phyloP scores from a whole-genome alignment of 2,797 vertebrate genomes.

The Sciaenops ocellatus region DNA sequence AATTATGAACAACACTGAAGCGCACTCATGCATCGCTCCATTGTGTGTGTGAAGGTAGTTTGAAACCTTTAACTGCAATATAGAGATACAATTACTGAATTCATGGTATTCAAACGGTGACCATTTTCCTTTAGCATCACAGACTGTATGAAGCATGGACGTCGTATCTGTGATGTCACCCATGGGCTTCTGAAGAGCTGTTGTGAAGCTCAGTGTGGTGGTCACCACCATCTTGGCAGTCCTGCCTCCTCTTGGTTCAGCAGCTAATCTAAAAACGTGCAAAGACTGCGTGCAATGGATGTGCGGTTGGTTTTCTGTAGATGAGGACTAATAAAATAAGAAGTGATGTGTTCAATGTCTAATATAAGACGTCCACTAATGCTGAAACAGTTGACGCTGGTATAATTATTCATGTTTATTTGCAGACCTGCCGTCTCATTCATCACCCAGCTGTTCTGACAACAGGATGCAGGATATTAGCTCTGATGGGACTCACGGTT shows the following conservation, averaged over 20 bases:
- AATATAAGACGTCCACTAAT: not conserved
- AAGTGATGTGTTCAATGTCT: not conserved
- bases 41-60: not conserved
- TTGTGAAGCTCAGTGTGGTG: no score
- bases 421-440: slow-evolving; percentile 2
- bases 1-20: not conserved
- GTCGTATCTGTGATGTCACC: no score
- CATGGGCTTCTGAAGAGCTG: no score
- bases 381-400: not conserved
- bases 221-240: no score
- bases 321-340: not conserved
- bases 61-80: not conserved
- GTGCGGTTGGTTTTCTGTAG: not conserved
- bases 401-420: not conserved
- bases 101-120: no score
- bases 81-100: not conserved
- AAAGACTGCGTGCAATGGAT: no score
- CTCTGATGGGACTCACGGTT: slow-evolving; percentile 8
- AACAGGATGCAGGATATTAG: not conserved
- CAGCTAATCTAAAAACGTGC: no score
- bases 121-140: no score
- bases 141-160: no score
- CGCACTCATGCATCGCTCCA: not conserved
- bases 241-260: no score
- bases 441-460: slow-evolving; percentile 1